Evolutionary conservation across 2,113 vertebrate genomes (phyloP), one percentile per base, ranked within the genome.

Genomic region (Passer montanus): DNA sequence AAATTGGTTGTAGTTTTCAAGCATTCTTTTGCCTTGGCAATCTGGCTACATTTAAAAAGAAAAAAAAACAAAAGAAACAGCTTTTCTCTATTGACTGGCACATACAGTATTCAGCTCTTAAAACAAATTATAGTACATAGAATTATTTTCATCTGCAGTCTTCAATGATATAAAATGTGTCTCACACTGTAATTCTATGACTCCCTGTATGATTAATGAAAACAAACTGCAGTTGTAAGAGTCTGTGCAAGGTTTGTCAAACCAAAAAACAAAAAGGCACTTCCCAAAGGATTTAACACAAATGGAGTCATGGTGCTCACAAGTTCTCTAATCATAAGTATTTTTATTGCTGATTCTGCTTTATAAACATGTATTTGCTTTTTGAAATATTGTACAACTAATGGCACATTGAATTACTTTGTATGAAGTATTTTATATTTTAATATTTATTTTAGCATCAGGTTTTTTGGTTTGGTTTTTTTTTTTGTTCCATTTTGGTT

Each of bases 361-460:
- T 98, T 98, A 97, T 97, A 96, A 95, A 97, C 96, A 95, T 97
- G 92, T 97, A 96, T 97, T 96, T 97, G 95, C 97, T 98, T 98
- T 96, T 97, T 97, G 96, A 98, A 98, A 91, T 97, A 97, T 97
- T 98, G 98, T 98, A 98, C 96, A 97, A 98, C 85, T 96, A 97
- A 98, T 97, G 97, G 98, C 97, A 98, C 97, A 97, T 98, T 97
- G 95, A 95, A 94, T 97, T 98, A 96, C 97, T 98, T 98, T 98
- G 95, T 98, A 98, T 98, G 97, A 98, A 97, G 97, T 98, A 98
- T 98, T 98, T 98, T 97, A 97, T 98, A 97, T 97, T 98, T 97
- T 97, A 97, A 97, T 98, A 98, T 98, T 98, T 98, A 98, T 98
- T 98, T 98, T 98, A 97, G 96, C 94, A 96, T 98, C 96, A 87